Base-by-base conservation (phyloP, 2,888 invertebrate species). In the Phasia obesa region DNA sequence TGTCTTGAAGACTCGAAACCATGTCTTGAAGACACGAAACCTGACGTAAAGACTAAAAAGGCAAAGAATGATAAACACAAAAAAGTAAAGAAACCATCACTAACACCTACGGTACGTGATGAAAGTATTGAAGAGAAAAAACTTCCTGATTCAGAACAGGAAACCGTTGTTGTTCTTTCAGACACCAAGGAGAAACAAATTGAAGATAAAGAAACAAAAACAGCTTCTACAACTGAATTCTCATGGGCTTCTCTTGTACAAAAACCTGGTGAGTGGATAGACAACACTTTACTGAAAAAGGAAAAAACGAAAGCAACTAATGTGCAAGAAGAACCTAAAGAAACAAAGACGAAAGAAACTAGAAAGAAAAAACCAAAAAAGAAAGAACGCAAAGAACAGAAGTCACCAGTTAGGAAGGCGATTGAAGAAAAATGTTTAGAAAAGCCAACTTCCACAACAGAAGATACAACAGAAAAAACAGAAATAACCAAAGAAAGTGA, bases 231-330 rank as follows among this genome's bases (percentile, higher is more conserved):
- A 31, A 84, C 86, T 5, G 86, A 87, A 73, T 79, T 90, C 23
- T 89, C 89, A 25, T 90, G 90, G 90, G 90, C 90, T 23, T 88
- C 90, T 2, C 83, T 90, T 27, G 88, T 90, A 0, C 88, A 87
- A 62, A 87, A 88, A 35, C 90, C 91, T 6, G 90, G 87, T 13
- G 87, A 88, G 82, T 87, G 87, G 87, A 62, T 86, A 15, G 87
- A 87, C 31, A 86, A 86, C 6, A 86, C 84, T 19, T 17, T 74
- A 6, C 57, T 79, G 2, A 85, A 86, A 31, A 85, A 84, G 21
- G 44, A 44, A 25, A 85, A 84, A 25, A 57, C 51, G 7, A 60
- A 69, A 53, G 42, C 21, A 5, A 7, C 25, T 6, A 81, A 75
- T 7, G 86, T 85, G 4, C 84, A 84, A 5, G 86, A 88, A 23